These are phyloP conservation scores for Andricus curvator DNA, from an alignment of 2,888 invertebrate species.

Conservation along the genomic window DNA sequence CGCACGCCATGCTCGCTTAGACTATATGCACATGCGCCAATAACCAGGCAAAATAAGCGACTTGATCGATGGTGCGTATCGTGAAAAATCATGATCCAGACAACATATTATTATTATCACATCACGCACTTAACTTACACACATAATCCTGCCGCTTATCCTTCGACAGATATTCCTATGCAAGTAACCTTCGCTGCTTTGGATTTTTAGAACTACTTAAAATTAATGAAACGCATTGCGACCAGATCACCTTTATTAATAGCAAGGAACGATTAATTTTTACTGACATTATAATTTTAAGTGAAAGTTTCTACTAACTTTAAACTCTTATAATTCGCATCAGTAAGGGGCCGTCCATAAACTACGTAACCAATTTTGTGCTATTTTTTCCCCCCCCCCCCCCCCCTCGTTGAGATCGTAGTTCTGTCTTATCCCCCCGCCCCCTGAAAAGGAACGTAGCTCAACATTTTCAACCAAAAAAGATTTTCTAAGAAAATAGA, in stretches of 20 bases:
- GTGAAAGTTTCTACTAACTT: not conserved
- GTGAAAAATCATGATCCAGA: constrained; percentile 15
- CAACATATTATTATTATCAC: constrained; percentile 29
- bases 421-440: too few species aligned
- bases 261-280: not conserved
- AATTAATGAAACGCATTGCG: constrained; percentile 6
- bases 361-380: too few species aligned
- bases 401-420: too few species aligned
- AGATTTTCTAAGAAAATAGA: too few species aligned
- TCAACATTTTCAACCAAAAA: too few species aligned
- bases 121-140: constrained; percentile 11
- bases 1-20: constrained; percentile 1
- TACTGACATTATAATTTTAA: not conserved
- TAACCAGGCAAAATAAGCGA: constrained; percentile 20
- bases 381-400: too few species aligned
- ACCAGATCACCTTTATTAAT: not conserved
- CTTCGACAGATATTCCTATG: not conserved
- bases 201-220: constrained; percentile 18
- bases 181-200: constrained; percentile 25
- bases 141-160: constrained; percentile 8
- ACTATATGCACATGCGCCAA: not conserved
- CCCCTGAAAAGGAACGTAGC: too few species aligned
- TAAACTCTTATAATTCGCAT: too few species aligned
- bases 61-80: constrained; percentile 38
- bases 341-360: too few species aligned